These are phyloP conservation scores for Elachura formosa DNA, from an alignment of 2,113 vertebrate genomes.

Conservation along the genomic window DNA sequence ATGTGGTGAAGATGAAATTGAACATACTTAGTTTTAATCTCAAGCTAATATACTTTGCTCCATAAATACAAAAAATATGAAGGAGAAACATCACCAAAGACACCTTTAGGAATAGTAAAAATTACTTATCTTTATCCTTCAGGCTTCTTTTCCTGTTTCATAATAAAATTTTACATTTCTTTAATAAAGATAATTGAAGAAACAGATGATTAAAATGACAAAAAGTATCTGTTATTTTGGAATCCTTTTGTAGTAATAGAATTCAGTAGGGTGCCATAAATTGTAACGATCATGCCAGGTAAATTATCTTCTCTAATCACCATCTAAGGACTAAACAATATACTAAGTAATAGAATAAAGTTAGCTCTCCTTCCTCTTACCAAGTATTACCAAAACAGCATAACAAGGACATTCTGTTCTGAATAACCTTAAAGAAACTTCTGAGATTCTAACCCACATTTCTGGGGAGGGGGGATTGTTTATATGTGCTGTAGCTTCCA, in stretches of 20 bases:
- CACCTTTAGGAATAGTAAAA: neutral
- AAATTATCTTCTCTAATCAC: neutral
- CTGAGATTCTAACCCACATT: neutral
- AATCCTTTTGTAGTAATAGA: neutral
- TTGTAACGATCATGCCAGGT: neutral
- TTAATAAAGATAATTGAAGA: neutral
- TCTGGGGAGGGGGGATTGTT: neutral
- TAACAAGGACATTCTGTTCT: neutral
- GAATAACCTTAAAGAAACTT: neutral
- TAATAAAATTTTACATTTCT: neutral
- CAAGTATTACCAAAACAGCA: neutral
- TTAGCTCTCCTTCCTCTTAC: neutral
- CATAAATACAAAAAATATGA: neutral
- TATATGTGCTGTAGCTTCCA: neutral
- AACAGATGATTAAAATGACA: neutral
- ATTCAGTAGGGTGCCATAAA: neutral
- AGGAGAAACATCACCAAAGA: neutral
- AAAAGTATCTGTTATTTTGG: neutral
- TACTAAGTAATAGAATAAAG: neutral
- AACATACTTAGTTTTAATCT: neutral
- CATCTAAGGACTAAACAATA: neutral
- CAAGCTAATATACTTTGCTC: neutral
- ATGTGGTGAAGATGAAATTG: neutral
- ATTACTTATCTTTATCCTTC: neutral
- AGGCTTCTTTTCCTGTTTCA: neutral